Evolutionary conservation across 2,888 invertebrate species (phyloP), one percentile per base, ranked within the genome.

Genomic region (Bellardia bayeri): DNA sequence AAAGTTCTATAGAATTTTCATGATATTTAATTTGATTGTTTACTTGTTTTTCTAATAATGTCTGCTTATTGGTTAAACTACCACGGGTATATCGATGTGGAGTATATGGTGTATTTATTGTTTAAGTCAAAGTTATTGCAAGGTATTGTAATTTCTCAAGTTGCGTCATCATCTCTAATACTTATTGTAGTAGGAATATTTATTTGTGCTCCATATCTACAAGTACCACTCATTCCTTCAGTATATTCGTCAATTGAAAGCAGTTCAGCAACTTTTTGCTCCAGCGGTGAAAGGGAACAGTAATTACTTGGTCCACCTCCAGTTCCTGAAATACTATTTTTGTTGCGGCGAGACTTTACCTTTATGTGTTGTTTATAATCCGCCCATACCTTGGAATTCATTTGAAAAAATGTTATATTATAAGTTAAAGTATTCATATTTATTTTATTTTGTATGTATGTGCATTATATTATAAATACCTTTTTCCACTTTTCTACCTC

Each of bases 21-120:
- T 71, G 56, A 16, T 68, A 78, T 11, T 13, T 42, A 6, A 23
- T 69, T 33, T 83, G 76, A 51, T 78, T 76, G 2, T 49, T 54
- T 2, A 71, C 71, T 78, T 78, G 71, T n/a, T 71, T 72, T 63
- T 63, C 11, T 9, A 66, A 63, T 8, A 71, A 23, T 0, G 16
- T 23, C 1, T 80, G 2, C 8, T 49, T 71, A 23, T 40, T 40
- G 8, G 14, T 9, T 6, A 3, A 33, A 5, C 16, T 1, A 66
- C 16, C 2, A 5, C 6, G 40, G 0, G 13, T 42, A 5, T 6
- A 13, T 7, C 7, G 0, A 40, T 14, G 33, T 37, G 37, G 30
- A 33, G 33, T 63, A 33, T 33, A 3, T 16, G 1, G 6, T 3
- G 13, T 40, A 71, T 40, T 71, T 9, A 58, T 1, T 1, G 11